Evolutionary conservation across 2,888 invertebrate genomes (phyloP).

Genomic region (Nineta flava): DNA sequence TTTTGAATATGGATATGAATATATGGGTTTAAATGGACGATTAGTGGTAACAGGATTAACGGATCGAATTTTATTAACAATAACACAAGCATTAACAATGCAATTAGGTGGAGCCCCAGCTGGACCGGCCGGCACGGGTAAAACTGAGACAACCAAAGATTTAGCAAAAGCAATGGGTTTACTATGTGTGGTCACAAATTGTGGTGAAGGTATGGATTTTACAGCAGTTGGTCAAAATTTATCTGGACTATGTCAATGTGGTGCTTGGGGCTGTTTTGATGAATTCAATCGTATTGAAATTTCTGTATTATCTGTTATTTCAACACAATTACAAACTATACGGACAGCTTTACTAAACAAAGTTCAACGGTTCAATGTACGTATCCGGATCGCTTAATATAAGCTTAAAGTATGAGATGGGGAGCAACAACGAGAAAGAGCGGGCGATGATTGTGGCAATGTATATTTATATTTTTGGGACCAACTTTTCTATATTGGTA

Average conservation of each 20-base stretch:
- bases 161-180: conserved; percentile 77
- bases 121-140: conserved; percentile 70
- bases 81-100: conserved; percentile 86
- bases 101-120: conserved; percentile 84
- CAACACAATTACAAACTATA: conserved; percentile 80
- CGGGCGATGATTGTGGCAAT: too few species aligned
- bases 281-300: conserved; percentile 89
- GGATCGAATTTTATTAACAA: conserved; percentile 81
- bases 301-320: conserved; percentile 84
- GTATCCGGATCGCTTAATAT: too few species aligned
- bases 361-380: conserved; percentile 56
- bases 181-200: conserved; percentile 75
- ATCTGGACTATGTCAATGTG: conserved; percentile 66
- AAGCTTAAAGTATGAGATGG: too few species aligned
- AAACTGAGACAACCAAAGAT: conserved; percentile 86
- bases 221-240: conserved; percentile 64
- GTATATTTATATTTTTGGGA: too few species aligned
- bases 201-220: conserved; percentile 88
- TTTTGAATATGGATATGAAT: conserved; percentile 89
- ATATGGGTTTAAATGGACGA: conserved; percentile 85
- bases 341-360: conserved; percentile 65
- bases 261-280: conserved; percentile 93
- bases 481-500: too few species aligned
- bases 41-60: conserved; percentile 85
- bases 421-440: too few species aligned